phyloP scores from a whole-genome alignment of 2,888 invertebrate species.

The Hymenopus coronatus region DNA sequence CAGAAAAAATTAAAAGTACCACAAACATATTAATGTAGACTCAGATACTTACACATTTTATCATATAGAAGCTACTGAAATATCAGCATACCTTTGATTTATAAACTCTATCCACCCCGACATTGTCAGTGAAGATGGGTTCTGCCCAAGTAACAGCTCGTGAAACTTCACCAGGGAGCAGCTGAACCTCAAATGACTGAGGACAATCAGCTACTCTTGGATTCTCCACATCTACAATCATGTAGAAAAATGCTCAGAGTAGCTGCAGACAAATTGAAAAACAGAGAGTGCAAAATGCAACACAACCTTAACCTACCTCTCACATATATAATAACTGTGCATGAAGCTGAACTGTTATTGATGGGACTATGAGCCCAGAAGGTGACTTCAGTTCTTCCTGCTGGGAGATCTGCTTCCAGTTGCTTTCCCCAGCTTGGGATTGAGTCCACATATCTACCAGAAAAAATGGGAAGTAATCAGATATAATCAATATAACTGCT shows the following conservation, averaged over 20 bases:
- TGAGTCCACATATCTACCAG: conserved; percentile 55
- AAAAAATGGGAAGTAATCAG: background rate
- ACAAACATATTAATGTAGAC: too few species aligned
- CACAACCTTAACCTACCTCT: conserved; percentile 45
- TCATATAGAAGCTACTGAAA: background rate
- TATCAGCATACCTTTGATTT: conserved; percentile 54
- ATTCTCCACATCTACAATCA: conserved; percentile 51
- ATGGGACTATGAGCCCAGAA: conserved; percentile 59
- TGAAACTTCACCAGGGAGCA: conserved; percentile 54
- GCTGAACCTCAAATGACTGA: conserved; percentile 56
- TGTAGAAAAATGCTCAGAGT: background rate
- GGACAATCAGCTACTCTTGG: conserved; percentile 61
- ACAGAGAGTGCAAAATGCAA: background rate
- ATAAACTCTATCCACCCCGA: conserved; percentile 54
- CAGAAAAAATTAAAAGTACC: too few species aligned
- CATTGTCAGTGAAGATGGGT: conserved; percentile 60
- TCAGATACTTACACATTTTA: too few species aligned
- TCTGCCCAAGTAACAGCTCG: conserved; percentile 63
- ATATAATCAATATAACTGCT: too few species aligned
- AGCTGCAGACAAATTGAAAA: background rate
- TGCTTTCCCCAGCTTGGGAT: conserved; percentile 62
- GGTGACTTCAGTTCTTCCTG: conserved; percentile 57
- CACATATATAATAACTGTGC: conserved; percentile 59
- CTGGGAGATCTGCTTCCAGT: conserved; percentile 56
- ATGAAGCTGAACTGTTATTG: conserved; percentile 55